phyloP scores from a whole-genome alignment of 2,797 vertebrate genomes.

The Chaetodon trifasciatus region DNA sequence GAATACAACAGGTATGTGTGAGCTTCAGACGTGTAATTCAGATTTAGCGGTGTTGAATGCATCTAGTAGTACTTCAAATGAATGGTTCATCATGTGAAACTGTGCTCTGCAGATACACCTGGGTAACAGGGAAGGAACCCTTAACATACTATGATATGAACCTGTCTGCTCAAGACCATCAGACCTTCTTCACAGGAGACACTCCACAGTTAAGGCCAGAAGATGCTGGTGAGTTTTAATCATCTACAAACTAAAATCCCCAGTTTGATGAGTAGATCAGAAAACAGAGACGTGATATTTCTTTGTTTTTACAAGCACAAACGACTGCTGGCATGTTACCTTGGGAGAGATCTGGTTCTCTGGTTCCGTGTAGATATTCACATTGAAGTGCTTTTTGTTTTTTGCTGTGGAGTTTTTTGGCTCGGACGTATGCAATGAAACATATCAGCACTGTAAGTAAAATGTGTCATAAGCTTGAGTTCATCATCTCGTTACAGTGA shows the following conservation, averaged over 20 bases:
- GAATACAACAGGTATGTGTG: conserved; percentile 95
- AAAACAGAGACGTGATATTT: neutral
- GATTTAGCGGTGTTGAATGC: neutral
- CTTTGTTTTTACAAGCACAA: neutral
- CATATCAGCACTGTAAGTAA: conserved; percentile 8
- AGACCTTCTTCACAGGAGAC: conserved; percentile 98
- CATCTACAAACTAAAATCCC: neutral
- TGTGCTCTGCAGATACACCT: conserved; percentile 89
- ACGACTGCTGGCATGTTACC: neutral
- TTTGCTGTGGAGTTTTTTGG: neutral
- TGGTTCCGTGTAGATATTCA: neutral
- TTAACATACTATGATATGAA: conserved; percentile 99
- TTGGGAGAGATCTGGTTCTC: neutral
- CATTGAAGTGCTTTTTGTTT: neutral
- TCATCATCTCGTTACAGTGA: conserved; percentile 86
- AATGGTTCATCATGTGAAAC: conserved; percentile 2
- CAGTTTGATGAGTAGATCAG: neutral
- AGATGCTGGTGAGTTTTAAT: conserved; percentile 89
- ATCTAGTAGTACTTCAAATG: neutral
- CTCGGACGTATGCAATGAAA: neutral
- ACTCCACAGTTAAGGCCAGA: conserved; percentile 94
- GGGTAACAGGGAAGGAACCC: conserved; percentile 98
- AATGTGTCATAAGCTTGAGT: conserved; percentile 45
- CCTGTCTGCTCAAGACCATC: conserved; percentile 98
- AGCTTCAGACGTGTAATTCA: neutral